phyloP scores from a whole-genome alignment of 2,888 invertebrate species.

The Melieria crassipennis region DNA sequence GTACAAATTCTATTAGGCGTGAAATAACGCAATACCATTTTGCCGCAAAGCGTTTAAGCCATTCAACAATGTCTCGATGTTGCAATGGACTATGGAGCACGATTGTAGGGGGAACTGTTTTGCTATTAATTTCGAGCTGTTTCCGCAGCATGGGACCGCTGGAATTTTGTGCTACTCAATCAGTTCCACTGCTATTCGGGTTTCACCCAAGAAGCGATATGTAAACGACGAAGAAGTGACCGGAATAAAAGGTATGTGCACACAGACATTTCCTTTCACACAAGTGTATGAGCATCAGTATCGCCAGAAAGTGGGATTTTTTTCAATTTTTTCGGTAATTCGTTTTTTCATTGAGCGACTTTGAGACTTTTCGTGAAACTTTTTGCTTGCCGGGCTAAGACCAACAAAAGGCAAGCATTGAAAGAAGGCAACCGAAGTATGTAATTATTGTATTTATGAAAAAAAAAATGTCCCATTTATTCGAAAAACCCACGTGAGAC shows the following conservation, averaged over 20 bases:
- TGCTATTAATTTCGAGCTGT: conserved; percentile 50
- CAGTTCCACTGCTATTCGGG: conserved; percentile 62
- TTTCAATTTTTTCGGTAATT: no score
- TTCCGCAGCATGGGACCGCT: conserved; percentile 37
- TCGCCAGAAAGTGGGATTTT: no score
- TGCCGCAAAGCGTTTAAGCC: conserved; percentile 34
- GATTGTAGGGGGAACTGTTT: conserved; percentile 54
- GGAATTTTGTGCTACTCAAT: conserved; percentile 66
- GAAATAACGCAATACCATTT: neutral
- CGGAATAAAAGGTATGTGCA: conserved; percentile 52
- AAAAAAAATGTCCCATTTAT: no score
- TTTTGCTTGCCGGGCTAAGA: no score
- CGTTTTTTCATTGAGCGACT: no score
- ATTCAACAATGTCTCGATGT: conserved; percentile 47
- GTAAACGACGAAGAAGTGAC: conserved; percentile 59
- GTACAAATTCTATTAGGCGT: neutral
- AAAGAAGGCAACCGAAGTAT: no score
- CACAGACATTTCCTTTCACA: neutral
- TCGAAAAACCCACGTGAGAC: no score
- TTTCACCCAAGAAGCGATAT: conserved; percentile 60
- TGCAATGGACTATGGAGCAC: conserved; percentile 47
- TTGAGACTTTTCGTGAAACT: no score
- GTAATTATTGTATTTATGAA: no score
- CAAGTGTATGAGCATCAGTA: no score
- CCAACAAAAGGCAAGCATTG: no score